Evolutionary conservation across 2,797 vertebrate species (phyloP).

Genomic region (Emys orbicularis): DNA sequence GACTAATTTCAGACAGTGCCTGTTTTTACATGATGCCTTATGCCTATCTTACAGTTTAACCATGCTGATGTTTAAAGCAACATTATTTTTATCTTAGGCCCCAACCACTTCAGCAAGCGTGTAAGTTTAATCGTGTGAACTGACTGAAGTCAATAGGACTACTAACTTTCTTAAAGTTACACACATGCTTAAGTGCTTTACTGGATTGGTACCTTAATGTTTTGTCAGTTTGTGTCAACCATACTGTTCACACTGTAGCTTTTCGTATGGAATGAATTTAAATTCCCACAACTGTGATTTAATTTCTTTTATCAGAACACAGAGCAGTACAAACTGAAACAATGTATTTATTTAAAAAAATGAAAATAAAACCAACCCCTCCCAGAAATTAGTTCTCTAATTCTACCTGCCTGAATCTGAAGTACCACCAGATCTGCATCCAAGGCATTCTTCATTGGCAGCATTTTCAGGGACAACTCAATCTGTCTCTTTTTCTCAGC

Average conservation of each 20-base stretch:
- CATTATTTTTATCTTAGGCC: neutral
- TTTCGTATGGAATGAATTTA: neutral
- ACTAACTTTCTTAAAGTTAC: neutral
- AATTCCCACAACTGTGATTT: neutral
- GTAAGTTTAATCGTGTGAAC: neutral
- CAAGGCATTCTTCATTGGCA: conserved; percentile 80
- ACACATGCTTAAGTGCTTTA: neutral
- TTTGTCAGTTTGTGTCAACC: neutral
- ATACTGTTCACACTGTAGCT: neutral
- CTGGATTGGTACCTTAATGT: neutral
- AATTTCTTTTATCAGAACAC: neutral
- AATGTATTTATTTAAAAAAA: neutral
- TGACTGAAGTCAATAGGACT: neutral
- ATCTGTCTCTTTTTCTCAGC: conserved; percentile 87
- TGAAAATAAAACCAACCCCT: neutral
- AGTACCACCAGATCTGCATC: conserved; percentile 83
- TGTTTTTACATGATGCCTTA: conserved; percentile 58
- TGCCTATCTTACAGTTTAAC: conserved; percentile 51
- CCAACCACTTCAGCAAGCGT: neutral
- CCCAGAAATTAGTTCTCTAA: neutral
- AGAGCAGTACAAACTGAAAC: neutral
- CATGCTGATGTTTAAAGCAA: conserved; percentile 49
- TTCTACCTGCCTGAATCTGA: conserved; percentile 87
- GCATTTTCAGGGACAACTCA: conserved; percentile 75
- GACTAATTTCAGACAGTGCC: conserved; percentile 27